Evolutionary conservation across 1,140 invertebrate genomes (phyloP).

Genomic region (Drosophila miranda): DNA sequence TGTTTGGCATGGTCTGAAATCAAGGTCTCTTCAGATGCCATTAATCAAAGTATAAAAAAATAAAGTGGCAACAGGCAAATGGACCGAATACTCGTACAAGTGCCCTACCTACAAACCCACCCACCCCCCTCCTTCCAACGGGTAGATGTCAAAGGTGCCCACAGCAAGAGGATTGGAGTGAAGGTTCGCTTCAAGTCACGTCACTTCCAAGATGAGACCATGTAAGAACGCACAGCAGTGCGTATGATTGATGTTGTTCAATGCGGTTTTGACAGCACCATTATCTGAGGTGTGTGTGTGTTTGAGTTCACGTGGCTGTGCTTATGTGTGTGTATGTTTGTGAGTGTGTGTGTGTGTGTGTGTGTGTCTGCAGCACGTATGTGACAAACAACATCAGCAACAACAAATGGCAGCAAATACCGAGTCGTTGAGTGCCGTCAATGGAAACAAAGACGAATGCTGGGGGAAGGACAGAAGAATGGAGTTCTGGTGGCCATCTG

Average conservation of each 20-base stretch:
- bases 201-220: constrained; percentile 52
- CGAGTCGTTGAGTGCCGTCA: constrained; percentile 14
- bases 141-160: constrained; percentile 32
- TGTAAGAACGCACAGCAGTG: constrained; percentile 47
- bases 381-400: constrained; percentile 46
- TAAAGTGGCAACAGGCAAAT: constrained; percentile 47
- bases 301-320: constrained; percentile 3
- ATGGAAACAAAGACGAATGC: constrained; percentile 32
- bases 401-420: constrained; percentile 7
- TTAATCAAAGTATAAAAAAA: constrained; percentile 39
- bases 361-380: constrained; percentile 38
- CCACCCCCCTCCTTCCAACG: background rate
- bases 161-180: constrained; percentile 33
- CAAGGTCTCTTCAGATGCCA: constrained; percentile 40
- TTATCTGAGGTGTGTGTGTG: constrained; percentile 53
- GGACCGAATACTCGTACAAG: constrained; percentile 9
- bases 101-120: too few relatives aligned
- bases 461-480: constrained; percentile 20
- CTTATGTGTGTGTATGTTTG: constrained; percentile 23
- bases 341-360: constrained; percentile 7
- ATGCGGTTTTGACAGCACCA: constrained; percentile 67
- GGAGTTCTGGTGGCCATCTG: constrained; percentile 38
- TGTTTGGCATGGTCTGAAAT: constrained; percentile 13
- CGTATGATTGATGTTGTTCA: constrained; percentile 73
- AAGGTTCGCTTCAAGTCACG: constrained; percentile 48